These are phyloP conservation scores for Drosophila micromelanica DNA, from an alignment of 1,140 invertebrate genomes.

Conservation along the genomic window DNA sequence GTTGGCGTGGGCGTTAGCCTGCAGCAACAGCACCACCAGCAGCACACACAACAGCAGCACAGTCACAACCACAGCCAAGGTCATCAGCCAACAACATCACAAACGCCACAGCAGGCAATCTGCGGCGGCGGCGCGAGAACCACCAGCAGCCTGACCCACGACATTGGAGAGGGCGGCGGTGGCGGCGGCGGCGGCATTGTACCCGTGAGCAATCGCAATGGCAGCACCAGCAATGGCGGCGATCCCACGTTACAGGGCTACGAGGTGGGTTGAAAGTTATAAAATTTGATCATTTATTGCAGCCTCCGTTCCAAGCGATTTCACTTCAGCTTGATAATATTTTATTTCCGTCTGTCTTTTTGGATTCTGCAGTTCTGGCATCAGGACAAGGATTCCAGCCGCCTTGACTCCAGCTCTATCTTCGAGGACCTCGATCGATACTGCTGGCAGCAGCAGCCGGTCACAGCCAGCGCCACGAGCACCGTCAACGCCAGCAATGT, in stretches of 20 bases:
- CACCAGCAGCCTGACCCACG: constrained; percentile 70
- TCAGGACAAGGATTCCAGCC: constrained; percentile 88
- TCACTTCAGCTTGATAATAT: neutral
- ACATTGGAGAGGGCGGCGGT: constrained; percentile 45
- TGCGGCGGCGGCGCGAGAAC: constrained; percentile 57
- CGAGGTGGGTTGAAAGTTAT: constrained; percentile 59
- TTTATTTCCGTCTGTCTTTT: neutral
- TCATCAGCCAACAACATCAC: constrained; percentile 26
- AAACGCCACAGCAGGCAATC: constrained; percentile 55
- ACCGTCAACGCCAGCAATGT: constrained; percentile 80
- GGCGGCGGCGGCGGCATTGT: constrained; percentile 45
- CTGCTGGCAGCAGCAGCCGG: constrained; percentile 89
- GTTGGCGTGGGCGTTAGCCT: constrained; percentile 55
- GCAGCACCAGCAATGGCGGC: constrained; percentile 61
- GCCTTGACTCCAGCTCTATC: constrained; percentile 88
- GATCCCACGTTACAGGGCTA: constrained; percentile 83
- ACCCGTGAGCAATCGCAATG: constrained; percentile 70
- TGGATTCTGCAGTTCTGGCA: constrained; percentile 87
- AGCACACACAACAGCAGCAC: constrained; percentile 49
- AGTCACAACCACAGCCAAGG: constrained; percentile 60
- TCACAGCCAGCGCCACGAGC: constrained; percentile 83
- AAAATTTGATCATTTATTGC: neutral
- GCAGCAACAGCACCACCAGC: constrained; percentile 50
- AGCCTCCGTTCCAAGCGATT: neutral
- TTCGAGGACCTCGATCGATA: constrained; percentile 92